These are phyloP conservation scores for Temnothorax longispinosus DNA, from an alignment of 1,140 invertebrate genomes.

Conservation along the genomic window DNA sequence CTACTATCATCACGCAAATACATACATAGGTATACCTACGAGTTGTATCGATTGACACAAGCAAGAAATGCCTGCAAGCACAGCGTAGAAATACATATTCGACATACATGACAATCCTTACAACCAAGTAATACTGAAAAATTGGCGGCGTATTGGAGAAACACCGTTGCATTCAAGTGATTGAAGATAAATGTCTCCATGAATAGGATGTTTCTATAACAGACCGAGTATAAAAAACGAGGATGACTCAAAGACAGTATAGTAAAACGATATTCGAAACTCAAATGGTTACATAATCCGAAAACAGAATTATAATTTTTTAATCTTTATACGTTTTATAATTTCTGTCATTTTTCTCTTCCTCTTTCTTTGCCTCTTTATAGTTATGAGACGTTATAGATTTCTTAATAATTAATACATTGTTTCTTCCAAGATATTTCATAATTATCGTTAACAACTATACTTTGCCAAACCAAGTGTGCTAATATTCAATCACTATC, in stretches of 20 bases:
- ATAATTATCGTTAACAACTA: constrained; percentile 32
- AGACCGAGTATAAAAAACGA: neutral
- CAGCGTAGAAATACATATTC: neutral
- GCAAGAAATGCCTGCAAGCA: neutral
- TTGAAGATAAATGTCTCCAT: neutral
- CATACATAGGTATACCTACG: neutral
- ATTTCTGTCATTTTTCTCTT: neutral
- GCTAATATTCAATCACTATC: neutral
- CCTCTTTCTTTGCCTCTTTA: neutral
- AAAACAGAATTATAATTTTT: neutral
- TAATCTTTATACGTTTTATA: neutral
- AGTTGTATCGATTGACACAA: neutral
- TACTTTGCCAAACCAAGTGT: neutral
- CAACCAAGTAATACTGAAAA: neutral
- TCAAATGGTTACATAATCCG: neutral
- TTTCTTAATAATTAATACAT: constrained; percentile 27
- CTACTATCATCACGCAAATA: neutral
- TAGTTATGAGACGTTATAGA: neutral
- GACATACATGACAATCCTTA: neutral
- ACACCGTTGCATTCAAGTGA: neutral
- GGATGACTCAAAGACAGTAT: neutral
- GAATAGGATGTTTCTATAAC: neutral
- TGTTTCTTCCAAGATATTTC: neutral
- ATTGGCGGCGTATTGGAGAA: neutral
- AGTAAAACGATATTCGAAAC: neutral